phyloP scores from a whole-genome alignment of 2,113 vertebrate species.

The Machaerirhynchus nigripectus region DNA sequence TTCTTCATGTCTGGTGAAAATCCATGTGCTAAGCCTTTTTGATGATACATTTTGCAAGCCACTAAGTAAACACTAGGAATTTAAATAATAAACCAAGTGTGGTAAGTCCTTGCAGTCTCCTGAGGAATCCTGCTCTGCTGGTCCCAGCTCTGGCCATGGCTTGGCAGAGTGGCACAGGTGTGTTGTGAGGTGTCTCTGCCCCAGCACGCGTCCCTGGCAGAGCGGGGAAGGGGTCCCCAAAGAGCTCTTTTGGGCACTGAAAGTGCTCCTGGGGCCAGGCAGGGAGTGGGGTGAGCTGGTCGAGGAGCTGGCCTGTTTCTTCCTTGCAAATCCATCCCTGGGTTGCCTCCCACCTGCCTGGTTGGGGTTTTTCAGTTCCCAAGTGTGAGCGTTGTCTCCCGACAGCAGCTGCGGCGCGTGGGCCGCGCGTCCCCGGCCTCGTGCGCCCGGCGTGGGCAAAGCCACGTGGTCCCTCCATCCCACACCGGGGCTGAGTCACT shows the following conservation, averaged over 20 bases:
- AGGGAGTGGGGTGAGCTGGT: rapidly evolving
- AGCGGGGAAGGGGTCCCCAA: background rate
- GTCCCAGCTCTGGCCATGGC: background rate
- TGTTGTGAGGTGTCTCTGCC: background rate
- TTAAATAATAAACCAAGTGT: background rate
- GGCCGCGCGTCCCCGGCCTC: rapidly evolving
- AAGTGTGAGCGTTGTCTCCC: rapidly evolving
- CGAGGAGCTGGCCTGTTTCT: background rate
- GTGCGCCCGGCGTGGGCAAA: rapidly evolving
- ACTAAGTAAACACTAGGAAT: conserved; percentile 28
- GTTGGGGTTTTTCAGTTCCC: rapidly evolving
- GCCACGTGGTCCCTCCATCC: background rate
- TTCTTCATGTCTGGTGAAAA: conserved; percentile 2
- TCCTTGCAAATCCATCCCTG: background rate
- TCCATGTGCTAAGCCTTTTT: conserved; percentile 19
- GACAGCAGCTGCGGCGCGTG: rapidly evolving
- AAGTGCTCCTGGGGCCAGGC: background rate
- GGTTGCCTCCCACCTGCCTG: background rate
- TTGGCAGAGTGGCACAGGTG: rapidly evolving
- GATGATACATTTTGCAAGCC: conserved; percentile 19
- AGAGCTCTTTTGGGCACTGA: background rate
- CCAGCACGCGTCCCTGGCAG: rapidly evolving
- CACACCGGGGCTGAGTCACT: background rate
- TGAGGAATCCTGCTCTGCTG: background rate
- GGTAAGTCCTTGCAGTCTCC: background rate